Percentiles rank a stretch among this genome's conserved stretches.
phyloP scores from a whole-genome alignment of 2,888 invertebrate genomes.

The Hirtodrosophila alboralis region DNA sequence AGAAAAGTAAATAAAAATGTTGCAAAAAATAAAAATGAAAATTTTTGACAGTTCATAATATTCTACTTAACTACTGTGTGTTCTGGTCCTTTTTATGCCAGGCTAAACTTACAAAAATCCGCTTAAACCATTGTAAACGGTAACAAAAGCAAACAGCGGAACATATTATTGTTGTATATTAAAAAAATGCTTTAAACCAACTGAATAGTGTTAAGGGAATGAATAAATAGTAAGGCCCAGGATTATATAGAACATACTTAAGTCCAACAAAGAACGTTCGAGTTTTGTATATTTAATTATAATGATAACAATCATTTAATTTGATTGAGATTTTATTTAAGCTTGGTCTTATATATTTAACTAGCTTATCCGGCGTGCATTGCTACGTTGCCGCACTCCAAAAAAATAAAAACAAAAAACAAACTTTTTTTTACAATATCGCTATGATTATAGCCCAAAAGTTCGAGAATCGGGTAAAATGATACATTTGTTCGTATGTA shows the following conservation, averaged over 20 bases:
- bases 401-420: too few species aligned
- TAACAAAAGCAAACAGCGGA: not conserved
- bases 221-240: not conserved
- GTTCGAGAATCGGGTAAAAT: too few species aligned
- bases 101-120: constrained; percentile 37
- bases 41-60: constrained; percentile 11
- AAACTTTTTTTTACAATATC: too few species aligned
- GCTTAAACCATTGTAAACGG: constrained; percentile 19
- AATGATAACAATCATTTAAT: not conserved
- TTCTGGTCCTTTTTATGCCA: constrained; percentile 16
- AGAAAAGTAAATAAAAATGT: not conserved
- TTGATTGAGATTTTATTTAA: not conserved
- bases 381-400: too few species aligned
- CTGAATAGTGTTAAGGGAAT: constrained; percentile 26
- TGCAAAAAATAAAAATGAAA: not conserved
- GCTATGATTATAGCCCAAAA: too few species aligned
- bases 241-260: constrained; percentile 3
- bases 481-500: too few species aligned
- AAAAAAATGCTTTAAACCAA: constrained; percentile 32
- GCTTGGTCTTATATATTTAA: constrained; percentile 6
- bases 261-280: not conserved
- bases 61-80: constrained; percentile 11
- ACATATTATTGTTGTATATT: constrained; percentile 11
- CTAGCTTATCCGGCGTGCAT: too few species aligned
- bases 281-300: not conserved